Evolutionary conservation across 2,113 vertebrate genomes (phyloP), one percentile per base, ranked within the genome.

Genomic region (Argyrosomus japonicus): DNA sequence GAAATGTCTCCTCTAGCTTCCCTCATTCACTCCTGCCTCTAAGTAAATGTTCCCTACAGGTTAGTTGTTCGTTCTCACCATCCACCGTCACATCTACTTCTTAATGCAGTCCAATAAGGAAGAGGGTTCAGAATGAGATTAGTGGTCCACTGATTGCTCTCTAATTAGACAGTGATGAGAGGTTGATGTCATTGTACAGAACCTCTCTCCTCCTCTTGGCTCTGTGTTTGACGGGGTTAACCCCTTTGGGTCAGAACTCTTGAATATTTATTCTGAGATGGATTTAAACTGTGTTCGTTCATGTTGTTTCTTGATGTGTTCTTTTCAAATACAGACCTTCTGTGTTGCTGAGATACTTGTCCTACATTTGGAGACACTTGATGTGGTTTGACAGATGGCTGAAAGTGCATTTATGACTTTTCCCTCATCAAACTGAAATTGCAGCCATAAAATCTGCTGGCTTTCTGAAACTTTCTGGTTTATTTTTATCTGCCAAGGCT

Each of bases 81-180:
- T 19, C 25, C 18, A 11, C n/a, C 12, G 1, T 53, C 57, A 82
- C 70, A 47, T 47, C 65, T 45, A 19, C 18, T 75, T 13, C 11
- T 63, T 32, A 64, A 72, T 83, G 23, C 56, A n/a, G 5, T 79
- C 63, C 56, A 48, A 75, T 74, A 25, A 58, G 74, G 69, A 43
- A 36, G 53, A 48, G 27, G 17, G 6, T 82, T 32, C 23, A 23
- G 11, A 68, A 64, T 57, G 21, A 72, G 54, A 72, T 48, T 29
- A 71, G 21, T 57, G 74, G 1, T 23, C 50, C 43, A 21, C 65
- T 73, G 72, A 68, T 71, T 77, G 47, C n/a, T 77, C 43, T 78
- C 23, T 77, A 25, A 80, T 77, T 21, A 64, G 57, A 21, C 64
- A 18, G 32, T 56, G 63, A 69, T 51, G 77, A 68, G n/a, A 83